phyloP scores from a whole-genome alignment of 2,797 vertebrate genomes.

The Chiloscyllium punctatum region DNA sequence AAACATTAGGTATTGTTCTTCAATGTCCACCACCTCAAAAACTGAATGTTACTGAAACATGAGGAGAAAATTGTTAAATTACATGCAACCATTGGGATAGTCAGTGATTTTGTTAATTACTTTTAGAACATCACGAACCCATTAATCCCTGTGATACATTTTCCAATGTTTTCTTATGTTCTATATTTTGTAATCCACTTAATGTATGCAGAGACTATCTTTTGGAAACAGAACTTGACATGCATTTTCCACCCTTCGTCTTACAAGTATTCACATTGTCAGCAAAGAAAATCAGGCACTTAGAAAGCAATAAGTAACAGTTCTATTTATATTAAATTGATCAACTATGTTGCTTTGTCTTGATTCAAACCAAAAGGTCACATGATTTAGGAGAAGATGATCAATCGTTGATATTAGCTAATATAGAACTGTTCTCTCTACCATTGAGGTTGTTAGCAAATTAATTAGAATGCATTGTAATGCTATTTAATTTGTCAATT shows the following conservation, averaged over 20 bases:
- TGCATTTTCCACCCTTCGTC: neutral
- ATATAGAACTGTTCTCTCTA: neutral
- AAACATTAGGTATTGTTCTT: too few relatives aligned
- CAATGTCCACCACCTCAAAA: too few relatives aligned
- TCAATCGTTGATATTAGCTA: neutral
- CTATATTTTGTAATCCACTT: too few relatives aligned
- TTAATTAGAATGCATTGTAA: neutral
- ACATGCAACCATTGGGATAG: too few relatives aligned
- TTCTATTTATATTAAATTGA: neutral
- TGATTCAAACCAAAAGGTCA: neutral
- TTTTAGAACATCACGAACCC: too few relatives aligned
- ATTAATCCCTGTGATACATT: too few relatives aligned
- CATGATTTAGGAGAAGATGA: neutral
- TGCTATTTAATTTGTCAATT: neutral
- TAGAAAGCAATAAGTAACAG: neutral
- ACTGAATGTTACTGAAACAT: too few relatives aligned
- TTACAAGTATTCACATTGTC: neutral
- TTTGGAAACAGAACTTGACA: too few relatives aligned
- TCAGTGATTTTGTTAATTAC: too few relatives aligned
- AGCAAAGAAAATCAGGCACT: neutral
- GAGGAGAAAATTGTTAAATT: too few relatives aligned
- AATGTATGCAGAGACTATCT: too few relatives aligned
- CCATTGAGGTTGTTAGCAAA: neutral
- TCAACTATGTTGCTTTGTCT: neutral
- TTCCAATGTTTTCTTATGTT: too few relatives aligned